Evolutionary conservation across 2,888 invertebrate genomes (phyloP).

Genomic region (Agonopterix arenella): DNA sequence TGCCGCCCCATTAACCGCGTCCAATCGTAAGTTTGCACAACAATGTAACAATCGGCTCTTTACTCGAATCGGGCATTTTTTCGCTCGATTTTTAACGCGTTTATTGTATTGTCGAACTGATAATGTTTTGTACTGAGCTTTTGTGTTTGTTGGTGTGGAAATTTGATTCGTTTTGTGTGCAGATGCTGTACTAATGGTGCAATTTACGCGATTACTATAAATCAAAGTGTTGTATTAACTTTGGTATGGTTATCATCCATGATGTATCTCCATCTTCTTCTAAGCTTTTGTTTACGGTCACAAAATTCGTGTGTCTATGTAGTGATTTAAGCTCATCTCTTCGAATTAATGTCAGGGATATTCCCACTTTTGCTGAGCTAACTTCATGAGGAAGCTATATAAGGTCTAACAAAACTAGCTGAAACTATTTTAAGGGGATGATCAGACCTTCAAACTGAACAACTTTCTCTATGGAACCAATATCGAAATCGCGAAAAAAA

Average conservation of each 20-base stretch:
- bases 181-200: slow-evolving; percentile 48
- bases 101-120: slow-evolving; percentile 42
- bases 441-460: too few relatives aligned
- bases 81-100: slow-evolving; percentile 61
- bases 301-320: too few relatives aligned
- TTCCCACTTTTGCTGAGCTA: too few relatives aligned
- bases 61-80: slow-evolving; percentile 66
- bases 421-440: too few relatives aligned
- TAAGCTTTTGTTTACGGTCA: too few relatives aligned
- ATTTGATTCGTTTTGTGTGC: slow-evolving; percentile 67
- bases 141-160: slow-evolving; percentile 57
- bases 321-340: too few relatives aligned
- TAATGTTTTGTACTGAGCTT: slow-evolving; percentile 41
- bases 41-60: slow-evolving; percentile 57
- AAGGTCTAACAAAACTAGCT: too few relatives aligned
- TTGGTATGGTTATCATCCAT: not conserved
- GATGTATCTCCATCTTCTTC: too few relatives aligned
- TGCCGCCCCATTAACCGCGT: slow-evolving; percentile 69
- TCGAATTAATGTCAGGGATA: too few relatives aligned
- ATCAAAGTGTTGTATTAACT: slow-evolving; percentile 32
- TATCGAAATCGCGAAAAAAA: too few relatives aligned
- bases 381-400: too few relatives aligned
- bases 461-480: too few relatives aligned
- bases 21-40: slow-evolving; percentile 72
- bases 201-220: slow-evolving; percentile 51